phyloP scores from a whole-genome alignment of 2,797 vertebrate genomes.

The Hemibagrus guttatus region DNA sequence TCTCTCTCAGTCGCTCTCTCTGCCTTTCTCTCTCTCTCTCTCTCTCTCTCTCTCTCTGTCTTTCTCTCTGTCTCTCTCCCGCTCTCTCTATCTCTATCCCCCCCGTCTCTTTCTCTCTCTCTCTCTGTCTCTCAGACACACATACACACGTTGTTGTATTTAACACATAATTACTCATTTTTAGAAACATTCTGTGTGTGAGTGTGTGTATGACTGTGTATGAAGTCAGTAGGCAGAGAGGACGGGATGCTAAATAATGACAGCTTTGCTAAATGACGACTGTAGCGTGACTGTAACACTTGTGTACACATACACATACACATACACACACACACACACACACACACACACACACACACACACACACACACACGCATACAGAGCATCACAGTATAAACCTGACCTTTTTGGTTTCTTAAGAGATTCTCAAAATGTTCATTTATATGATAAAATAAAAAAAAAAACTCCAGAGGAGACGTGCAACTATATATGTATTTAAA shows the following conservation, averaged over 20 bases:
- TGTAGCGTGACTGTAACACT: neutral
- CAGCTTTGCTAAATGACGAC: neutral
- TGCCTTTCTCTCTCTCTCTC: no score
- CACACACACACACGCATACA: neutral
- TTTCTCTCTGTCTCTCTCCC: no score
- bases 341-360: neutral
- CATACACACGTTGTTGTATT: neutral
- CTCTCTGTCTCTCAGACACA: slow-evolving; percentile 71
- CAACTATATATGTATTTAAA: no score
- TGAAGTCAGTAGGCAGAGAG: neutral
- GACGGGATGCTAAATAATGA: neutral
- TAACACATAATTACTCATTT: neutral
- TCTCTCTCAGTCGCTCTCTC: slow-evolving; percentile 4
- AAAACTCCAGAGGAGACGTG: no score
- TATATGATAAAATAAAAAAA: neutral
- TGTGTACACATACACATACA: no score
- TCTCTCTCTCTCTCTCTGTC: no score
- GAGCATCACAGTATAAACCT: neutral
- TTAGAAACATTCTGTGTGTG: neutral
- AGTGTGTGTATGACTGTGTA: neutral
- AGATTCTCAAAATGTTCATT: neutral
- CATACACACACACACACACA: no score
- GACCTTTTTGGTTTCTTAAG: neutral
- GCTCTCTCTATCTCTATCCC: no score
- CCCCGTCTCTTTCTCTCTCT: no score